Conservation (phyloP, 2,888 invertebrate genomes). For the Micropterix aruncella region DNA sequence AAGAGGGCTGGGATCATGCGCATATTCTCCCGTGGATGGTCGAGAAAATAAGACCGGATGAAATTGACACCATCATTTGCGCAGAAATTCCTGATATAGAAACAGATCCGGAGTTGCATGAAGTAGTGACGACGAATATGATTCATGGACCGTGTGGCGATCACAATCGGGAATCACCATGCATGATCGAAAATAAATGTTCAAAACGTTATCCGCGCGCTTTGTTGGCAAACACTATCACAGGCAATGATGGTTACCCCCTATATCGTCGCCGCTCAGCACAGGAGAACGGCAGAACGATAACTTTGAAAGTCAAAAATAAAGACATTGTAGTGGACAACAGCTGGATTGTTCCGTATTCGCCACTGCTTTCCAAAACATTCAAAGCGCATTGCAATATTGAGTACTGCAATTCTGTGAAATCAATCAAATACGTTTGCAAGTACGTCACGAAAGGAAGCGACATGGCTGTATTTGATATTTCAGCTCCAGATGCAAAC, state of each 20-base stretch:
- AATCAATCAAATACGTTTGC: conserved; percentile 22
- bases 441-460: conserved; percentile 22
- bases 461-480: conserved; percentile 17
- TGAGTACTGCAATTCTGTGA: conserved; percentile 23
- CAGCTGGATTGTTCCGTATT: conserved; percentile 20
- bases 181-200: conserved; percentile 14
- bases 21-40: conserved; percentile 14
- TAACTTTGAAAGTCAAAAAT: conserved; percentile 3
- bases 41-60: conserved; percentile 13
- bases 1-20: conserved; percentile 12
- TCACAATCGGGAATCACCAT: conserved; percentile 12
- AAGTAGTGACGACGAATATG: conserved; percentile 14
- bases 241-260: conserved; percentile 10
- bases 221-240: conserved; percentile 6
- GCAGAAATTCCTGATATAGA: conserved; percentile 16
- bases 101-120: conserved; percentile 7
- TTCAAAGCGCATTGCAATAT: conserved; percentile 22
- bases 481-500: too few species aligned
- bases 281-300: conserved; percentile 4
- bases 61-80: conserved; percentile 16
- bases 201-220: conserved; percentile 8
- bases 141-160: conserved; percentile 17
- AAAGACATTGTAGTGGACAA: conserved; percentile 14
- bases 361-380: conserved; percentile 16
- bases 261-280: conserved; percentile 5